Evolutionary conservation across 1,140 invertebrate genomes (phyloP).

Genomic region (Lerema accius): DNA sequence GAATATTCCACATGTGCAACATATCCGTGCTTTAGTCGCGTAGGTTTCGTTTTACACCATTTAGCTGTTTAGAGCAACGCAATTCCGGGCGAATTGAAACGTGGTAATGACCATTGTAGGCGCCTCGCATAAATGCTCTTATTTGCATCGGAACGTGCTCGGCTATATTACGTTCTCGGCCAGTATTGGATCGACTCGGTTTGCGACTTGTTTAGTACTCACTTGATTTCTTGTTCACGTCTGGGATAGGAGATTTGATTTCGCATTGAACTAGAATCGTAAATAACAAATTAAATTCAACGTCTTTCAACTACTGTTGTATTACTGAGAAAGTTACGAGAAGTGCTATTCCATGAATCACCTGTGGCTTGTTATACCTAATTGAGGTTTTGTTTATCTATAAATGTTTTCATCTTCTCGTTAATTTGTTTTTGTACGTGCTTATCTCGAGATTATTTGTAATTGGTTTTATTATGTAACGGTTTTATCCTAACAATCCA

Average conservation of each 20-base stretch:
- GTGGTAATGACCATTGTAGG: conserved; percentile 75
- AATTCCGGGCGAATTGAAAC: conserved; percentile 68
- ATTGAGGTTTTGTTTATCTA: neutral
- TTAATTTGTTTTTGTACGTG: neutral
- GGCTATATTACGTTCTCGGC: conserved; percentile 49
- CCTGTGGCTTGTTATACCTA: too few species aligned
- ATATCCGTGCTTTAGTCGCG: conserved; percentile 43
- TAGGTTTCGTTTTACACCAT: conserved; percentile 68
- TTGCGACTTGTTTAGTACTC: conserved; percentile 46
- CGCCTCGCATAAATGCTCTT: conserved; percentile 67
- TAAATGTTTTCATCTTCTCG: too few species aligned
- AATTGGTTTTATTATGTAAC: conserved; percentile 50
- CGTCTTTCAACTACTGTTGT: neutral
- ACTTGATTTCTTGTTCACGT: conserved; percentile 43
- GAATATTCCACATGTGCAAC: conserved; percentile 61
- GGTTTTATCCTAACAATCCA: conserved; percentile 48
- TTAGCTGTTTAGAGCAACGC: conserved; percentile 66
- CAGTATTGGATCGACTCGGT: conserved; percentile 46
- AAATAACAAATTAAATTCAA: conserved; percentile 6
- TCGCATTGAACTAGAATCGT: neutral
- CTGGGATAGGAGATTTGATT: neutral
- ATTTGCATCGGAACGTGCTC: conserved; percentile 74
- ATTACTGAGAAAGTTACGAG: too few species aligned
- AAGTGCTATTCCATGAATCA: too few species aligned
- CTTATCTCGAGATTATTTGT: conserved; percentile 54